Evolutionary conservation across 2,113 vertebrate genomes (phyloP).

Genomic region (Protomyctophum bolini): DNA sequence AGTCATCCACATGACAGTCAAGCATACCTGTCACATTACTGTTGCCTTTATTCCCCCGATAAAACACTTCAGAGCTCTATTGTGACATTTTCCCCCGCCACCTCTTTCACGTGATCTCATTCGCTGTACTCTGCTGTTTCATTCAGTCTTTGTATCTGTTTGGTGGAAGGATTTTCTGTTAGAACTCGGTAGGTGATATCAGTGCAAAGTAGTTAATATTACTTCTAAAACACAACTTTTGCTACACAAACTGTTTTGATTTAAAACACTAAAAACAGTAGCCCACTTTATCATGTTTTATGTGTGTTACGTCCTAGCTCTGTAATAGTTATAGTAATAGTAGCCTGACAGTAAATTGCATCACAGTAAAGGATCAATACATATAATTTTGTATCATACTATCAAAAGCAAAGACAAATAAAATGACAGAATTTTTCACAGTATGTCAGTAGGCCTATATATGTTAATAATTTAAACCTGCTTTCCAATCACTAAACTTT

Average conservation of each 20-base stretch:
- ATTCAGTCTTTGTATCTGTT: slow-evolving; percentile 15
- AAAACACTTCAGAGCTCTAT: slow-evolving; percentile 8
- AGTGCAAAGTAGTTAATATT: not conserved
- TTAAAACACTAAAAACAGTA: not conserved
- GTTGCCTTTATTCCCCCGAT: slow-evolving; percentile 37
- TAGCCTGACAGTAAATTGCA: no score
- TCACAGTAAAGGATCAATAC: no score
- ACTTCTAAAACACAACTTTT: slow-evolving; percentile 1
- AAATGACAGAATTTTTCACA: no score
- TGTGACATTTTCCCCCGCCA: slow-evolving; percentile 27
- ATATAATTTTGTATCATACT: no score
- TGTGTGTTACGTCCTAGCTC: no score
- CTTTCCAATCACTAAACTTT: no score
- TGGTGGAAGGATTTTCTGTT: slow-evolving; percentile 2
- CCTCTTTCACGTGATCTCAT: slow-evolving; percentile 8
- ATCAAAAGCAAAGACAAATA: no score
- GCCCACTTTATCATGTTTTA: no score
- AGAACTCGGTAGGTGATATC: not conserved
- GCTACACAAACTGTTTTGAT: not conserved
- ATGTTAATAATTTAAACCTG: no score
- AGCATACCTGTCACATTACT: slow-evolving; percentile 30
- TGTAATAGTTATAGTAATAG: no score
- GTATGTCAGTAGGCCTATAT: no score
- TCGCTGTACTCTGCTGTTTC: not conserved
- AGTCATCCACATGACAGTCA: slow-evolving; percentile 54